phyloP scores from a whole-genome alignment of 2,113 vertebrate genomes.

The Tachuris rubrigastra region DNA sequence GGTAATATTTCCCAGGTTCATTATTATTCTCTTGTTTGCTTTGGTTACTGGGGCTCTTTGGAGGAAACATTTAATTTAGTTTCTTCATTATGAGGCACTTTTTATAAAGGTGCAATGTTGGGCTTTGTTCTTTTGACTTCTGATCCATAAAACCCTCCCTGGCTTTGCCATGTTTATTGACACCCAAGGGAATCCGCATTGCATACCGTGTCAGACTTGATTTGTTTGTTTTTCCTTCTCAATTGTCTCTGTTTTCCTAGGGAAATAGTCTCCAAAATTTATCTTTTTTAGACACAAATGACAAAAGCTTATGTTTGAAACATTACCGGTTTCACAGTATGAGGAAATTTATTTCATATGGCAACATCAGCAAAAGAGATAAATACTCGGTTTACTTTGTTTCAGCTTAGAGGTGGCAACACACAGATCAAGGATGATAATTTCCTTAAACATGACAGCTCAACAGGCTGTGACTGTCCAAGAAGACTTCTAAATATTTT shows the following conservation, averaged over 20 bases:
- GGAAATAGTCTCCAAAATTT: background rate
- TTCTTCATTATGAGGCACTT: constrained; percentile 59
- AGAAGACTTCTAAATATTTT: background rate
- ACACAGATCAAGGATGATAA: background rate
- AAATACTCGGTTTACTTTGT: background rate
- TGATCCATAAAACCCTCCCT: background rate
- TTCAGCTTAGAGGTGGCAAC: background rate
- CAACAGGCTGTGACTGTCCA: background rate
- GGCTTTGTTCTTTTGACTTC: constrained; percentile 30
- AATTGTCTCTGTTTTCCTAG: background rate
- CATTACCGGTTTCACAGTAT: background rate
- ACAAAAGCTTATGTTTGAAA: background rate
- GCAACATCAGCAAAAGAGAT: background rate
- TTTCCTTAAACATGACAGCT: background rate
- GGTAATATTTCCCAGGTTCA: constrained; percentile 57
- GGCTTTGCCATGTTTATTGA: constrained; percentile 16
- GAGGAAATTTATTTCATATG: background rate
- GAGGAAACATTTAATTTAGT: constrained; percentile 57
- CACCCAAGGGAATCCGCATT: constrained; percentile 15
- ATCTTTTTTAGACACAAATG: background rate
- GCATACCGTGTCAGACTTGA: background rate
- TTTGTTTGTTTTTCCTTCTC: background rate
- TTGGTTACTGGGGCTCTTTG: constrained; percentile 74
- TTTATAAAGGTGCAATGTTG: constrained; percentile 42
- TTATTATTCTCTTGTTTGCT: constrained; percentile 75